phyloP scores from a whole-genome alignment of 2,797 vertebrate species.

The Tauraco hartlaubi region DNA sequence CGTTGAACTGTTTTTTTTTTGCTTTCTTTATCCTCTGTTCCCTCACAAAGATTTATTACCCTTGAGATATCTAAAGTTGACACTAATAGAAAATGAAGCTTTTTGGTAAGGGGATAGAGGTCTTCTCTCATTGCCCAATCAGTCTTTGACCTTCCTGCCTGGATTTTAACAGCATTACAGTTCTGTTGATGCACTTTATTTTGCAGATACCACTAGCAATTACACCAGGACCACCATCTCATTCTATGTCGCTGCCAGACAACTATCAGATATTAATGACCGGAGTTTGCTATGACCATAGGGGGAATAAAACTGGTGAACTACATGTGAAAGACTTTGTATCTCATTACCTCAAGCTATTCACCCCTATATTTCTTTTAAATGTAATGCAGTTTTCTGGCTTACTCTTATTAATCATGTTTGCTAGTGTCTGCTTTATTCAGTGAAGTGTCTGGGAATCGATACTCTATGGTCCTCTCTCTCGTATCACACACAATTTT shows the following conservation, averaged over 20 bases:
- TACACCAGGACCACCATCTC: constrained; percentile 1
- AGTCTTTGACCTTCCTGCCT: constrained; percentile 35
- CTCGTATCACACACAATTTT: not conserved
- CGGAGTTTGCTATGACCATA: not conserved
- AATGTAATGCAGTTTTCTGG: constrained; percentile 10
- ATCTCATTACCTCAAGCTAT: constrained; percentile 46
- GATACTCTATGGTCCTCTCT: not conserved
- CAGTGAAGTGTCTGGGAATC: not conserved
- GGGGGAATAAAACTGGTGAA: constrained; percentile 46
- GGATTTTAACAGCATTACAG: not conserved
- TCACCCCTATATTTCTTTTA: constrained; percentile 21
- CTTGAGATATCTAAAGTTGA: constrained; percentile 27
- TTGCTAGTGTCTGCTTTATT: not conserved
- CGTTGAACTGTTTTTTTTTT: not conserved
- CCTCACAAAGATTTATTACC: not conserved
- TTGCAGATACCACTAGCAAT: not conserved
- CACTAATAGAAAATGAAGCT: constrained; percentile 12
- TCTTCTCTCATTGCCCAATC: not conserved
- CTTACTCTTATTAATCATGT: not conserved
- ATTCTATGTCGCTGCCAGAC: not conserved
- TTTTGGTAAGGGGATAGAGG: not conserved
- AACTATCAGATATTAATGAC: constrained; percentile 25
- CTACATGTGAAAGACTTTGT: constrained; percentile 47
- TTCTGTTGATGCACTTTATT: not conserved
- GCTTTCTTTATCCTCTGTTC: not conserved